Evolutionary conservation across 2,113 vertebrate genomes (phyloP).

Genomic region (Mustela lutreola): DNA sequence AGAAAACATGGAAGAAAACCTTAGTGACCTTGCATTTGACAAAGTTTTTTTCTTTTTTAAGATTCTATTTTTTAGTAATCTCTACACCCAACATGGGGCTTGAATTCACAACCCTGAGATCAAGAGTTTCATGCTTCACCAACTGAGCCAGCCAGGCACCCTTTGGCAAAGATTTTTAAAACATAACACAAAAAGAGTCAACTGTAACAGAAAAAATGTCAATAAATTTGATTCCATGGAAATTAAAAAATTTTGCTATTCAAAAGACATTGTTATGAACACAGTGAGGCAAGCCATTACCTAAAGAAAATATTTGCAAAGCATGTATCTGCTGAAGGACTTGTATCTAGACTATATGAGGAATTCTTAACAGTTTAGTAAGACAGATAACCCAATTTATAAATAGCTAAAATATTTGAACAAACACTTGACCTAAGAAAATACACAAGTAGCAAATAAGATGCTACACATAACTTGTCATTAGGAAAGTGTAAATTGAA

Average conservation of each 20-base stretch:
- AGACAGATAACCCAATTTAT: background rate
- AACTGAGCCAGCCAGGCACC: background rate
- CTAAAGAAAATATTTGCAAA: constrained; percentile 41
- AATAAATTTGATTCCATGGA: constrained; percentile 23
- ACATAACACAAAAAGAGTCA: background rate
- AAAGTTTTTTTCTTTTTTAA: background rate
- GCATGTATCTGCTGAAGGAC: background rate
- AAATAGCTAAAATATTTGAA: constrained; percentile 23
- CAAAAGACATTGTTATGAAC: background rate
- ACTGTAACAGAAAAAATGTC: background rate
- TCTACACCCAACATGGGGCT: background rate
- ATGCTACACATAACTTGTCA: background rate
- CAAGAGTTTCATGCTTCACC: background rate
- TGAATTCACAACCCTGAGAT: background rate
- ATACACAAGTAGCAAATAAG: constrained; percentile 1
- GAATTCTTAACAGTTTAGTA: background rate
- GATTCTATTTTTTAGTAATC: background rate
- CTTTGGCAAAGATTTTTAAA: constrained; percentile 14
- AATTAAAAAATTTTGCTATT: background rate
- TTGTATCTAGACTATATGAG: background rate
- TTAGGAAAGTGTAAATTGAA: background rate
- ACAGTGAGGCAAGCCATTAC: background rate
- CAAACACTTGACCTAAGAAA: background rate
- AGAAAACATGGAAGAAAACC: constrained; percentile 7
- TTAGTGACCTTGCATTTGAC: constrained; percentile 15